These are phyloP conservation scores for Takifugu bimaculatus DNA, from an alignment of 2,113 vertebrate genomes.

Conservation along the genomic window DNA sequence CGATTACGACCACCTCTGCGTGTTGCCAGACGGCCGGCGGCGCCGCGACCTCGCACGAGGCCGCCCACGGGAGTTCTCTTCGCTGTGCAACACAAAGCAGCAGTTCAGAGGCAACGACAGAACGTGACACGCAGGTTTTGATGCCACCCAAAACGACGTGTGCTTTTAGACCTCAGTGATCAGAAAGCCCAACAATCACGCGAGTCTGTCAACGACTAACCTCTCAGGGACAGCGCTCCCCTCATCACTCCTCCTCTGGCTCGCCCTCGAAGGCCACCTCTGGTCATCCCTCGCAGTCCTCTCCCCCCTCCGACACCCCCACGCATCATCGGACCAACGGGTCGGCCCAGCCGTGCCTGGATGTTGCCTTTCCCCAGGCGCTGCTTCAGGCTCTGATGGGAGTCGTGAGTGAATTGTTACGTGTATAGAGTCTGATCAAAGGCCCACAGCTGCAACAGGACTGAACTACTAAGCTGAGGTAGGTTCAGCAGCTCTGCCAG, in stretches of 20 bases:
- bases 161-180: no score
- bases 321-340: conserved; percentile 78
- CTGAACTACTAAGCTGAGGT: not conserved
- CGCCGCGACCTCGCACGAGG: conserved; percentile 82
- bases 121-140: not conserved
- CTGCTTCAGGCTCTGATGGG: conserved; percentile 89
- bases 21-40: conserved; percentile 82
- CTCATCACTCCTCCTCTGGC: conserved; percentile 81
- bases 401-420: not conserved
- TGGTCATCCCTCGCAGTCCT: conserved; percentile 83
- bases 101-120: not conserved
- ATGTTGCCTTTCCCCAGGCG: conserved; percentile 97
- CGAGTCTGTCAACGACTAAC: conserved; percentile 56
- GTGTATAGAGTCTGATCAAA: not conserved
- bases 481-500: not conserved
- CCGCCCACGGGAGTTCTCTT: conserved; percentile 63
- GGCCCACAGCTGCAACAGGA: no score
- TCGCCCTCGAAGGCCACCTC: conserved; percentile 83
- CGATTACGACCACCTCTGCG: conserved; percentile 77
- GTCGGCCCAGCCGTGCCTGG: conserved; percentile 92
- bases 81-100: conserved; percentile 27
- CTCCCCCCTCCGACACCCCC: conserved; percentile 81
- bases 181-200: no score
- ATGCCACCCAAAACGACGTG: no score
- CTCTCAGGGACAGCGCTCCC: conserved; percentile 85